These are phyloP conservation scores for Oppia nitens DNA, from an alignment of 1,140 invertebrate genomes.

Conservation along the genomic window DNA sequence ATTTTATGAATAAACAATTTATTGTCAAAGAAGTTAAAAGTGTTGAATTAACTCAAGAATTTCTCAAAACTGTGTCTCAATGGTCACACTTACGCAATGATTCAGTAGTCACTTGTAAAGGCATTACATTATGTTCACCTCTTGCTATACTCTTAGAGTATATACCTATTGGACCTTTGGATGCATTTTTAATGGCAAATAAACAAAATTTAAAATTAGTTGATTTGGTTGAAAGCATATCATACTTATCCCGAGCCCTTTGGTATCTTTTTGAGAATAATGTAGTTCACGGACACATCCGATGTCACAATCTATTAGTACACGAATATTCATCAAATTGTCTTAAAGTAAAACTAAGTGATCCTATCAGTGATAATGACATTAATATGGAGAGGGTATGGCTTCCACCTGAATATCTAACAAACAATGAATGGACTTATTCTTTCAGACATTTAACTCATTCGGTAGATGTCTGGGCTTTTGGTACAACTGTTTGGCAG, in stretches of 20 bases:
- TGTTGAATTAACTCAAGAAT: not conserved
- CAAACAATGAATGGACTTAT: slow-evolving; percentile 25
- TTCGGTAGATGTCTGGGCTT: slow-evolving; percentile 66
- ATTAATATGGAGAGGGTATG: slow-evolving; percentile 13
- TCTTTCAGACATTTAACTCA: slow-evolving; percentile 42
- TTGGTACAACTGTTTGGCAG: slow-evolving; percentile 73
- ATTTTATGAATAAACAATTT: not conserved
- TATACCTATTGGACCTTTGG: slow-evolving; percentile 52
- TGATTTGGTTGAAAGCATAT: slow-evolving; percentile 57
- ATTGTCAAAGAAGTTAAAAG: slow-evolving; percentile 10
- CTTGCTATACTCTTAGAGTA: slow-evolving; percentile 65
- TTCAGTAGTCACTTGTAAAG: slow-evolving; percentile 4
- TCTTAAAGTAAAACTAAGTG: slow-evolving; percentile 56
- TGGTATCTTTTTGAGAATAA: slow-evolving; percentile 60
- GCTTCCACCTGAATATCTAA: slow-evolving; percentile 19
- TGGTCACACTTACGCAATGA: slow-evolving; percentile 11
- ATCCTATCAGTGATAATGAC: slow-evolving; percentile 45
- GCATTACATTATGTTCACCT: slow-evolving; percentile 29
- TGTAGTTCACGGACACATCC: slow-evolving; percentile 64
- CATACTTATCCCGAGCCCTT: slow-evolving; percentile 54
- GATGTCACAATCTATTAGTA: slow-evolving; percentile 63
- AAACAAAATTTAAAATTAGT: slow-evolving; percentile 36
- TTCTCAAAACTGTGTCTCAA: slow-evolving; percentile 6
- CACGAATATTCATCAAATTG: slow-evolving; percentile 42
- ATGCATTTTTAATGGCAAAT: slow-evolving; percentile 45